These are phyloP conservation scores for Parauchenoglanis punctatus DNA, from an alignment of 2,797 vertebrate genomes.

Conservation along the genomic window DNA sequence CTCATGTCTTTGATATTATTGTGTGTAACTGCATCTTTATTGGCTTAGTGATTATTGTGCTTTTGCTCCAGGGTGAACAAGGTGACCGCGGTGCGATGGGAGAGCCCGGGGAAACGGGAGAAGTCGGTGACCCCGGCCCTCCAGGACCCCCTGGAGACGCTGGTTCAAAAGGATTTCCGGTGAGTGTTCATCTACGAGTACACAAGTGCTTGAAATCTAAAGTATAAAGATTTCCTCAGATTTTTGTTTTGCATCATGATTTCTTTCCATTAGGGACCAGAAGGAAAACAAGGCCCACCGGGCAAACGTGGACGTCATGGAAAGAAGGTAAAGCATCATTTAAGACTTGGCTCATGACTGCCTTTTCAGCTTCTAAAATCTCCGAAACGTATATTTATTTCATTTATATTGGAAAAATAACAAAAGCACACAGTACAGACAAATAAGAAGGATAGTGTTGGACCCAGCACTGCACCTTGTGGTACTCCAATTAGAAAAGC, in stretches of 20 bases:
- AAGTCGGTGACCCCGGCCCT: constrained; percentile 78
- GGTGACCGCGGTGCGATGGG: constrained; percentile 84
- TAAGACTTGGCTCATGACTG: neutral
- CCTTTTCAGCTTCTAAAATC: neutral
- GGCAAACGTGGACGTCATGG: constrained; percentile 89
- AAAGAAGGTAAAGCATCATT: constrained; percentile 82
- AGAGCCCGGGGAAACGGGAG: constrained; percentile 87
- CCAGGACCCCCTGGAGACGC: constrained; percentile 77
- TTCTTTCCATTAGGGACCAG: constrained; percentile 79
- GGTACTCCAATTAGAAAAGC: neutral
- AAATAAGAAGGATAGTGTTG: neutral
- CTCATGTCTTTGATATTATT: neutral
- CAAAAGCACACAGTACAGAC: neutral
- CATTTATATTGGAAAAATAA: neutral
- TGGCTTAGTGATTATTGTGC: neutral
- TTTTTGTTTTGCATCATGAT: neutral
- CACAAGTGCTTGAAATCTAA: neutral
- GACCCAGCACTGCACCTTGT: neutral
- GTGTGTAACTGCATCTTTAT: no score
- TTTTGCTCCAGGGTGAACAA: constrained; percentile 78
- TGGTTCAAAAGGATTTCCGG: constrained; percentile 84
- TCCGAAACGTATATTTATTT: neutral
- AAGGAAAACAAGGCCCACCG: constrained; percentile 84
- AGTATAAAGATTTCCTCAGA: neutral
- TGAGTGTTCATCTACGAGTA: constrained; percentile 66